phyloP scores from a whole-genome alignment of 1,140 invertebrate species.

The Polypedilum pembai region DNA sequence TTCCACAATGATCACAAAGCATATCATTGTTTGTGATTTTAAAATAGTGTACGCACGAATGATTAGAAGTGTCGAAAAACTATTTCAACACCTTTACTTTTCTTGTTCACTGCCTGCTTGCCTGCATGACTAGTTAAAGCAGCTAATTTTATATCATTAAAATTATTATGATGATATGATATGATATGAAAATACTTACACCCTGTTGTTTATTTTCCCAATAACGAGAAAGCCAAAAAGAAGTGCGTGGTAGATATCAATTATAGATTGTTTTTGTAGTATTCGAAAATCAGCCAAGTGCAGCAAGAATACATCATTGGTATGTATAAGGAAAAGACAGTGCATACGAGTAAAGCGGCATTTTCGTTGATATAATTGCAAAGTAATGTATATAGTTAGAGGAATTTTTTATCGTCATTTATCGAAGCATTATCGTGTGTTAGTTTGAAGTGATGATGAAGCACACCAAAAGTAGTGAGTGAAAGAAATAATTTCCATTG shows the following conservation, averaged over 20 bases:
- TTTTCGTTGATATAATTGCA: not conserved
- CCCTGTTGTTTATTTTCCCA: not conserved
- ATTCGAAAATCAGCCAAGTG: conserved; percentile 8
- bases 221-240: not conserved
- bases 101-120: not conserved
- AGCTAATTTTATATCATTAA: not conserved
- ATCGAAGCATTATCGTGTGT: not conserved
- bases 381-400: not conserved
- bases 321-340: not conserved
- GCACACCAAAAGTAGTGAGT: too few relatives aligned
- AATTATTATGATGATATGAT: not conserved
- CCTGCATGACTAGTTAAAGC: not conserved
- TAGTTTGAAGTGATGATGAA: too few relatives aligned
- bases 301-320: not conserved
- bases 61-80: conserved; percentile 6
- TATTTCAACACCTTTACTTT: not conserved
- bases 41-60: not conserved
- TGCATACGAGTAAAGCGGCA: not conserved
- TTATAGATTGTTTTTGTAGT: not conserved
- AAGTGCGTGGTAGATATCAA: conserved; percentile 10
- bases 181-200: conserved; percentile 20
- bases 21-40: not conserved
- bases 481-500: not conserved
- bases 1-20: not conserved
- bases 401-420: conserved; percentile 1